These are phyloP conservation scores for Nothura maculosa DNA, from an alignment of 2,797 vertebrate species.

Conservation along the genomic window DNA sequence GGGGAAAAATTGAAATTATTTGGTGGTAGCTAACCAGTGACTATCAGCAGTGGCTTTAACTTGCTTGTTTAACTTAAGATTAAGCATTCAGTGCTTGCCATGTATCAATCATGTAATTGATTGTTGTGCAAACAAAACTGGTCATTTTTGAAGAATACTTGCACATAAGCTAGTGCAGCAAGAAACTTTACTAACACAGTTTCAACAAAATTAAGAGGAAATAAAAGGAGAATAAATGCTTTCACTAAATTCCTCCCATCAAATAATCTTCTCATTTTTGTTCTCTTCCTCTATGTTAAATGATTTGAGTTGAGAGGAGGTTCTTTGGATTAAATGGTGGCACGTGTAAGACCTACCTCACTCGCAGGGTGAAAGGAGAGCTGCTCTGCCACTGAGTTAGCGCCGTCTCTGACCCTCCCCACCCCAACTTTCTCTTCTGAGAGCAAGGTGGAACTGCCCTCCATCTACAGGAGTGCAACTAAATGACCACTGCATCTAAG, in stretches of 20 bases:
- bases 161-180: background rate
- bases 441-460: background rate
- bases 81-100: background rate
- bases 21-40: conserved; percentile 15
- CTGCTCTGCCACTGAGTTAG: background rate
- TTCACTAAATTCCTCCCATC: background rate
- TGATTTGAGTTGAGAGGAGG: background rate
- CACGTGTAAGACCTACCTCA: background rate
- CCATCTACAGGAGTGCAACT: background rate
- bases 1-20: conserved; percentile 25
- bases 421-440: background rate
- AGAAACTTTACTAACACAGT: background rate
- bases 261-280: background rate
- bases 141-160: background rate
- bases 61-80: conserved; percentile 20
- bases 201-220: background rate
- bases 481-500: background rate
- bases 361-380: background rate
- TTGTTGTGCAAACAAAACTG: background rate
- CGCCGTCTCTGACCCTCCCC: background rate
- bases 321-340: background rate
- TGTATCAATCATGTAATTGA: background rate
- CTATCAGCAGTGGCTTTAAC: conserved; percentile 8
- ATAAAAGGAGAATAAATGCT: background rate
- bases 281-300: background rate